These are phyloP conservation scores for Xestia xanthographa DNA, from an alignment of 2,888 invertebrate genomes.

Conservation along the genomic window DNA sequence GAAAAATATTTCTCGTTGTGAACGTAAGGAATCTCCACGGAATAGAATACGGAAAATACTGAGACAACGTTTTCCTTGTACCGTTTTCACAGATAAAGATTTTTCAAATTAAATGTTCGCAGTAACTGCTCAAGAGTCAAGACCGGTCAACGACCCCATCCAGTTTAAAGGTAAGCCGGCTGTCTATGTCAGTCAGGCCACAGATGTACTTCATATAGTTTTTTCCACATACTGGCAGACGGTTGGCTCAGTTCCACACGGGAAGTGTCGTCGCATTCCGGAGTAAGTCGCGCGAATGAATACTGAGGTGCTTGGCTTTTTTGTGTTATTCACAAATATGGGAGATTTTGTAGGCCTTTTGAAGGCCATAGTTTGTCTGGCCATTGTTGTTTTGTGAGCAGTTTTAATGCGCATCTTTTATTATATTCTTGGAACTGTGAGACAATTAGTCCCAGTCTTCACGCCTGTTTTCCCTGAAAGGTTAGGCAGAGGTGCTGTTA, in stretches of 20 bases:
- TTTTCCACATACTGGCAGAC: conserved; percentile 58
- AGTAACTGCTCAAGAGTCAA: conserved; percentile 22
- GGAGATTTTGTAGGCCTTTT: conserved; percentile 8
- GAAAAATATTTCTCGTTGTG: not conserved
- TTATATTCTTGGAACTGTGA: not conserved
- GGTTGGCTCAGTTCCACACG: conserved; percentile 68
- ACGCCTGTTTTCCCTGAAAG: too few species aligned
- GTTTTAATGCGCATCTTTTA: not conserved
- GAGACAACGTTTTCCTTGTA: not conserved
- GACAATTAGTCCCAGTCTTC: not conserved
- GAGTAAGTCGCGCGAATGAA: conserved; percentile 58
- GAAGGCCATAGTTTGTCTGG: not conserved
- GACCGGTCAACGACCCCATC: conserved; percentile 50
- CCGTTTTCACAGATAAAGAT: not conserved
- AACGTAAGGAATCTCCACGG: not conserved
- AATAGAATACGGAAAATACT: conserved; percentile 14
- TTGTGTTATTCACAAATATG: conserved; percentile 33
- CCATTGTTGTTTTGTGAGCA: not conserved
- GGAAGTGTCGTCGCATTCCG: conserved; percentile 66
- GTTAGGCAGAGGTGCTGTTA: not conserved
- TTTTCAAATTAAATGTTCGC: conserved; percentile 12
- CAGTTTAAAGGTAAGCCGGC: conserved; percentile 57
- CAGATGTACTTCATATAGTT: conserved; percentile 60
- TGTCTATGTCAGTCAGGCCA: conserved; percentile 59
- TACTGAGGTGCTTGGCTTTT: conserved; percentile 33